Percentiles rank a stretch among this genome's conserved stretches.
Conservation (phyloP, 2,113 vertebrate genomes). For the Microcebus ravelobensis region DNA sequence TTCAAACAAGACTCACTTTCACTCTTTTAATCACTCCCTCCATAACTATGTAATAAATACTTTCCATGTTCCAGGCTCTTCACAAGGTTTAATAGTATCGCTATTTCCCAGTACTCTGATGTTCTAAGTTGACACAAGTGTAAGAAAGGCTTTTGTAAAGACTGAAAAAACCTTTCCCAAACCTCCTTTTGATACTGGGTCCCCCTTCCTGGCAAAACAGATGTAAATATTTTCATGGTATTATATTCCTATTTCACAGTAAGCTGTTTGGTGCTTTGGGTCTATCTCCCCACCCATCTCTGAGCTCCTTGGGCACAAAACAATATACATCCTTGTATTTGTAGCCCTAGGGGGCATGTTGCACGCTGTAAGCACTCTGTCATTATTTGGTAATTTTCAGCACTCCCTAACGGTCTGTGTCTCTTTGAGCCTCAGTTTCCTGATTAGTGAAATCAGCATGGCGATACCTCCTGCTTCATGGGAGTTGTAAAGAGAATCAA, state of each 20-base stretch:
- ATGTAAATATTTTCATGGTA: not conserved
- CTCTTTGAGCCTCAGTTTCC: not conserved
- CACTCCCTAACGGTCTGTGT: not conserved
- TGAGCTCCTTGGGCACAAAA: not conserved
- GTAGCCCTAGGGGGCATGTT: not conserved
- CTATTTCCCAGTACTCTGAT: not conserved
- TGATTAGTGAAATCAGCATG: not conserved
- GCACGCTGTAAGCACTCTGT: not conserved
- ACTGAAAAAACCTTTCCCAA: not conserved
- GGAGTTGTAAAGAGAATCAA: not conserved
- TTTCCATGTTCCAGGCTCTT: not conserved
- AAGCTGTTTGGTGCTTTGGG: not conserved
- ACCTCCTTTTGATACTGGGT: not conserved
- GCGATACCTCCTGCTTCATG: not conserved
- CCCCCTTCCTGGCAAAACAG: not conserved
- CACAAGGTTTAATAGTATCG: not conserved
- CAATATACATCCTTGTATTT: not conserved
- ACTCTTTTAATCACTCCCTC: not conserved
- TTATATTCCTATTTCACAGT: not conserved
- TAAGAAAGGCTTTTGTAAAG: not conserved
- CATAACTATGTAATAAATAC: not conserved
- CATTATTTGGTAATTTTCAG: not conserved
- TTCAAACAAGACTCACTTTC: not conserved
- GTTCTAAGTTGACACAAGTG: not conserved
- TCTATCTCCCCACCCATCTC: not conserved